Evolutionary conservation across 2,113 vertebrate genomes (phyloP).

Genomic region (Myotis davidii): DNA sequence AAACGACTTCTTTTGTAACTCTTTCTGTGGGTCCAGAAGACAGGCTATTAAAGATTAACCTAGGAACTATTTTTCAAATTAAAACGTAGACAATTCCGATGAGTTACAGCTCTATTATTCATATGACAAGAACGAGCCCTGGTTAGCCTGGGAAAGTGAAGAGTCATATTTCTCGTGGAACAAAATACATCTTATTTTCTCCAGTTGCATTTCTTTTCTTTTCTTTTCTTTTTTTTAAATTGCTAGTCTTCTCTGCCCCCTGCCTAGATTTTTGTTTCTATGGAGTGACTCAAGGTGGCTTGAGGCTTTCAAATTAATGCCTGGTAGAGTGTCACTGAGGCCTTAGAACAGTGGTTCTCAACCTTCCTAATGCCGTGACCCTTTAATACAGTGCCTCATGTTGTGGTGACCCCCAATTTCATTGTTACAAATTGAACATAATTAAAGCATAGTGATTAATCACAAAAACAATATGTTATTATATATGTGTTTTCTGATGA

Average conservation of each 20-base stretch:
- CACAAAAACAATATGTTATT: too few relatives aligned
- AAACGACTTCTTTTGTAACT: constrained; percentile 81
- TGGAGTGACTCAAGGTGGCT: constrained; percentile 77
- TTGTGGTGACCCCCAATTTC: too few relatives aligned
- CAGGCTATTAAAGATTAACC: constrained; percentile 85
- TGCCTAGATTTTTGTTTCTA: constrained; percentile 78
- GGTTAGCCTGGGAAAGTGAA: constrained; percentile 74
- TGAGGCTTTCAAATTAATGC: constrained; percentile 77
- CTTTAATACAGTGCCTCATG: too few relatives aligned
- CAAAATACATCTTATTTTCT: constrained; percentile 75
- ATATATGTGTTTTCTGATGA: too few relatives aligned
- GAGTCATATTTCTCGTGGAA: constrained; percentile 73
- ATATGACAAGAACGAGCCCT: constrained; percentile 73
- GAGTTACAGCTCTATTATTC: constrained; percentile 77
- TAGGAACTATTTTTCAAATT: constrained; percentile 82
- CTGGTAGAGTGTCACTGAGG: constrained; percentile 52
- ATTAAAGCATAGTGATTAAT: too few relatives aligned
- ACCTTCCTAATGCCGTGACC: too few relatives aligned
- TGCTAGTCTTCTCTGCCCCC: constrained; percentile 68
- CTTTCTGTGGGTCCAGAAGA: constrained; percentile 83
- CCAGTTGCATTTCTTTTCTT: constrained; percentile 50
- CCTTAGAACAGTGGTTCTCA: background rate
- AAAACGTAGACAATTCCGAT: constrained; percentile 79
- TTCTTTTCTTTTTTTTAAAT: background rate
- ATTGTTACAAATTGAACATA: too few relatives aligned